These are phyloP conservation scores for Platalea minor DNA, from an alignment of 2,797 vertebrate species.

Conservation along the genomic window DNA sequence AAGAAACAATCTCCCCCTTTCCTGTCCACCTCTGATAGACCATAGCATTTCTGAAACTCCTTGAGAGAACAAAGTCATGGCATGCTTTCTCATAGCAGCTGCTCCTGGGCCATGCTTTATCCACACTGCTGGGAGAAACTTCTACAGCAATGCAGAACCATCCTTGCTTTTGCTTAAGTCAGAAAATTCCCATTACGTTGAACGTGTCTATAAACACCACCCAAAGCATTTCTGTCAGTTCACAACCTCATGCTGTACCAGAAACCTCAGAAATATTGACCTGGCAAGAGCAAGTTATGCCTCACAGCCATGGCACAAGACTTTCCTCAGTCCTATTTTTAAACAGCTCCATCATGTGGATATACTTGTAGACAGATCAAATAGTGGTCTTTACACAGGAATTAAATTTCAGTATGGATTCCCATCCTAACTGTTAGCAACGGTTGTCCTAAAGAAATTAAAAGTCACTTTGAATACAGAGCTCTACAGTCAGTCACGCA, in stretches of 20 bases:
- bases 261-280: background rate
- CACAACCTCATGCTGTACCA: background rate
- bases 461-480: background rate
- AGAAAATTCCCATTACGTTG: background rate
- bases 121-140: background rate
- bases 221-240: background rate
- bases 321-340: background rate
- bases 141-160: background rate
- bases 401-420: background rate
- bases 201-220: background rate
- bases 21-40: background rate
- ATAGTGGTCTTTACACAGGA: background rate
- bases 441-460: background rate
- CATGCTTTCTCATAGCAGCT: background rate
- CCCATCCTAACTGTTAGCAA: background rate
- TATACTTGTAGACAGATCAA: background rate
- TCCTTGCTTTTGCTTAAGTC: background rate
- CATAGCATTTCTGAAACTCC: background rate
- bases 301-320: background rate
- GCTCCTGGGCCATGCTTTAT: background rate
- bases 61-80: background rate
- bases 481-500: background rate
- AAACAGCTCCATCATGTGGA: background rate
- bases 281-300: background rate
- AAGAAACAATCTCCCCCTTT: background rate